These are phyloP conservation scores for Phymanthus crucifer DNA, from an alignment of 92 coral and sea anemone species.

Conservation along the genomic window DNA sequence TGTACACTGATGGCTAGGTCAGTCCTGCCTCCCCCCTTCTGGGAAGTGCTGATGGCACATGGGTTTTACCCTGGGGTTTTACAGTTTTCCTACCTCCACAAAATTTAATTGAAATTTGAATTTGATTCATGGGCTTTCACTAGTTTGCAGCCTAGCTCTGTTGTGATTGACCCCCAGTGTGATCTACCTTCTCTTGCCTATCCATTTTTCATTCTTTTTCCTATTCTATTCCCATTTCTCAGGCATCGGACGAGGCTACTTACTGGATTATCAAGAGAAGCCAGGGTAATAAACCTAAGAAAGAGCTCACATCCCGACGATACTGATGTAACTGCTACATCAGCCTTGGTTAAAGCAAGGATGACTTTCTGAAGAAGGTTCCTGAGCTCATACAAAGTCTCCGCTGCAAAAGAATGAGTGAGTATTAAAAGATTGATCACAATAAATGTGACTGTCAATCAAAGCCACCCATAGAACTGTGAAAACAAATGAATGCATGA, in stretches of 20 bases:
- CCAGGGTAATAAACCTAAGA: conserved; percentile 88
- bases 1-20: no score
- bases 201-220: background rate
- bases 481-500: no score
- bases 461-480: no score
- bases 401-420: conserved; percentile 55
- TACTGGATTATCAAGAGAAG: conserved; percentile 94
- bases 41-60: no score
- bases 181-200: background rate
- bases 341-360: conserved; percentile 66
- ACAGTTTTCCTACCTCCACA: no score
- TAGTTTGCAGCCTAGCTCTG: no score
- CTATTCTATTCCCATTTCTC: background rate
- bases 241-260: conserved; percentile 11
- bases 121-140: no score
- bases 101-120: no score
- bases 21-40: no score
- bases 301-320: conserved; percentile 98
- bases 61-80: no score
- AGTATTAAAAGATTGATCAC: background rate
- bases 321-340: conserved; percentile 85
- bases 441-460: no score
- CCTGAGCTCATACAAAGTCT: conserved; percentile 88
- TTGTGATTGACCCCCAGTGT: no score
- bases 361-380: conserved; percentile 84